A percentile compares a stretch with the other conserved stretches of the same genome.
Evolutionary conservation across 2,888 invertebrate species (phyloP).

Genomic region (Parnassius orleans): DNA sequence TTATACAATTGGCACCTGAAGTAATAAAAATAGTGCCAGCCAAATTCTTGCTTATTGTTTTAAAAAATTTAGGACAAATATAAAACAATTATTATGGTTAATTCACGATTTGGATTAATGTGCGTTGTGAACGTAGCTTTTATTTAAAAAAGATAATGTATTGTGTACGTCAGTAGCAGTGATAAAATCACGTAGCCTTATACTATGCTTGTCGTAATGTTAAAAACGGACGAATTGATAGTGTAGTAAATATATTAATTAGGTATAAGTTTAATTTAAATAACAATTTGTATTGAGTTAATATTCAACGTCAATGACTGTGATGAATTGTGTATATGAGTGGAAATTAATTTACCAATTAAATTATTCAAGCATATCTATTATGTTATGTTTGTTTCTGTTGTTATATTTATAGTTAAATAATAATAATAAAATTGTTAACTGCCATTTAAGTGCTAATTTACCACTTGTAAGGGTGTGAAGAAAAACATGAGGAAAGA

Average conservation of each 20-base stretch:
- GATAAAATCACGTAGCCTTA: constrained; percentile 12
- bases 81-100: not conserved
- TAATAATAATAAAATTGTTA: no score
- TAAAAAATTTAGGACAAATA: not conserved
- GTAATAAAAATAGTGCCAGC: not conserved
- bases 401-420: not conserved
- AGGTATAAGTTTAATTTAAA: constrained; percentile 13
- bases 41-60: constrained; percentile 14
- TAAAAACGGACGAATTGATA: not conserved
- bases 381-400: not conserved
- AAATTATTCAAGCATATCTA: constrained; percentile 40
- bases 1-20: not conserved
- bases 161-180: not conserved
- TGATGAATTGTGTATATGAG: constrained; percentile 43
- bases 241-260: not conserved
- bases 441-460: no score
- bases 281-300: constrained; percentile 17
- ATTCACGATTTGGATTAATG: not conserved
- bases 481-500: no score
- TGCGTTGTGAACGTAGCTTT: not conserved
- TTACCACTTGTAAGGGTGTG: no score
- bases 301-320: constrained; percentile 44
- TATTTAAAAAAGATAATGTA: not conserved
- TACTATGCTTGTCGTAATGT: not conserved
- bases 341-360: constrained; percentile 38